These are phyloP conservation scores for Sitodiplosis mosellana DNA, from an alignment of 1,140 invertebrate genomes.

Conservation along the genomic window DNA sequence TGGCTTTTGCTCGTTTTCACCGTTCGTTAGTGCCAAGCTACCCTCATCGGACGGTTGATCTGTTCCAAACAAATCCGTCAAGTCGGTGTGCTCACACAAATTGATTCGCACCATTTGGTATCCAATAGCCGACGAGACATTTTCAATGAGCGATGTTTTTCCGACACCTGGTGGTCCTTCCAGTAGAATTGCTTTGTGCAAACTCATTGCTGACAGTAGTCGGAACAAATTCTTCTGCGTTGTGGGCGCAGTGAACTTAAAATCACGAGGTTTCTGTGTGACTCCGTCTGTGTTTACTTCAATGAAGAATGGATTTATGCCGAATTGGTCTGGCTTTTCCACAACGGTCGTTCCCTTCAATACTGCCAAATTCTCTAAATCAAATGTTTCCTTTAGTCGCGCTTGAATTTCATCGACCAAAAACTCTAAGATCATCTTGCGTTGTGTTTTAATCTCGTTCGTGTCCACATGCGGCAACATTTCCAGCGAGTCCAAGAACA, in stretches of 20 bases:
- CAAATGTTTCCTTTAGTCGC: not conserved
- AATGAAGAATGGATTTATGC: constrained; percentile 55
- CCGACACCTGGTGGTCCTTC: constrained; percentile 96
- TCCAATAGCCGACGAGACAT: constrained; percentile 72
- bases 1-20: not conserved
- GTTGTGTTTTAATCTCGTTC: constrained; percentile 13
- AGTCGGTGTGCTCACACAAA: constrained; percentile 96
- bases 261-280: constrained; percentile 23
- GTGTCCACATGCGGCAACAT: constrained; percentile 20
- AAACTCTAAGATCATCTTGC: constrained; percentile 8
- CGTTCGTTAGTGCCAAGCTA: constrained; percentile 7
- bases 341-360: constrained; percentile 5
- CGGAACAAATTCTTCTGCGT: constrained; percentile 67
- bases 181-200: constrained; percentile 80
- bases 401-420: constrained; percentile 7
- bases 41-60: constrained; percentile 86
- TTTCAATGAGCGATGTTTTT: constrained; percentile 87
- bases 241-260: constrained; percentile 65
- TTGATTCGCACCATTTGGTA: constrained; percentile 82
- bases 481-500: constrained; percentile 81
- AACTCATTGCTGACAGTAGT: constrained; percentile 69
- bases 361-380: not conserved
- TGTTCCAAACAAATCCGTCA: constrained; percentile 94
- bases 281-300: constrained; percentile 16
- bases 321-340: constrained; percentile 29